Base-by-base conservation (phyloP, 2,797 vertebrate species). In the Phrynocephalus forsythii region DNA sequence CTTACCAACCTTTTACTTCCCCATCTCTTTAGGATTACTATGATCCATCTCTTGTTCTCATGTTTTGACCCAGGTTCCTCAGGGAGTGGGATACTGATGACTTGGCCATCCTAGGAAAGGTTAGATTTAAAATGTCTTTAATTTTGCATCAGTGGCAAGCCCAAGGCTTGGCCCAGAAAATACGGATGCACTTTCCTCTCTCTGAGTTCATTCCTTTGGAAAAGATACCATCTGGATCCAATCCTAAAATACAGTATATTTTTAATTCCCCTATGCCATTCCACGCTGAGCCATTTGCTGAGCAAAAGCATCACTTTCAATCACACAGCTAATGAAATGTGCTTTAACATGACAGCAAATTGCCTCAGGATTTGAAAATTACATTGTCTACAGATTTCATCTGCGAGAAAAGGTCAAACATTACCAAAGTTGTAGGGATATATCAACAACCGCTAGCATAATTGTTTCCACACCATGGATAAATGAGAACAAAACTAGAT, bases 291-390 rank as follows among this genome's bases (percentile, higher is more conserved):
- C 83, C 71, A 81, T 81, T 88, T 92, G 90, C 83, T 93, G 91
- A 93, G 88, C 86, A 67, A 86, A 87, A 93, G 89, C 92, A 93
- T 87, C 72, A 89, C 80, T 90, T 89, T 50, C 67, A 88, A 68
- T 85, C 13, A 82, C 79, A 75, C 80, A 48, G 85, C 85, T 92
- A 93, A 93, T 92, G 92, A 94, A 94, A 90, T 90, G 91, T 94
- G 77, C 89, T 90, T 90, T 93, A 93, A 92, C 86, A 87, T 81
- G 90, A 90, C 83, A 76, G 77, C 69, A 94, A 91, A 94, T 93
- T 80, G 93, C 91, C 91, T 88, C 44, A 93, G 87, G 90, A 91
- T 63, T 91, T 87, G 91, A 92, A 92, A 90, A 89, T 88, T 88
- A 90, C 83, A 78, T 75, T 91, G 87, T 94, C 90, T 94, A 92